Percentiles rank a stretch among this genome's conserved stretches.
These are phyloP conservation scores for Stomatorhinus walkeri DNA, from an alignment of 2,797 vertebrate species.

Conservation along the genomic window DNA sequence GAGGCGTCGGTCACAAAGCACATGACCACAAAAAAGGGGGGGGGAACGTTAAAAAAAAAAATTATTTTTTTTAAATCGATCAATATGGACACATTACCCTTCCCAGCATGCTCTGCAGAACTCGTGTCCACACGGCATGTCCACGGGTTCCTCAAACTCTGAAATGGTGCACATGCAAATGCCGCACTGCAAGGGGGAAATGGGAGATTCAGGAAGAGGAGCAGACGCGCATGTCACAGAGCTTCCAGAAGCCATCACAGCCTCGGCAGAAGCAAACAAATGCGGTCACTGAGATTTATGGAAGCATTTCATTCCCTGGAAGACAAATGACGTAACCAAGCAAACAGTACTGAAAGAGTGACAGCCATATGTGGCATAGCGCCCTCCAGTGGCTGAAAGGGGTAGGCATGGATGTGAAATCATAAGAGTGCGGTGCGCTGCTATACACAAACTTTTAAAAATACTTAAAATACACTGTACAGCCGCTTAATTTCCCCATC, in stretches of 20 bases:
- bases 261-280: background rate
- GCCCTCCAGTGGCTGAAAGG: background rate
- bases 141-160: slow-evolving; percentile 90
- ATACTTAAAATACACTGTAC: background rate
- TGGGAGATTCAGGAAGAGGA: background rate
- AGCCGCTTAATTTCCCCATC: background rate
- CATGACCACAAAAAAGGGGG: background rate
- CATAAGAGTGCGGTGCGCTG: background rate
- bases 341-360: background rate
- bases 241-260: background rate
- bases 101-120: slow-evolving; percentile 98
- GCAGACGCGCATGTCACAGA: background rate
- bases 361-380: background rate
- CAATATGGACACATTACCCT: slow-evolving; percentile 61
- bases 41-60: too few species aligned
- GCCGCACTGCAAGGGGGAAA: slow-evolving; percentile 72
- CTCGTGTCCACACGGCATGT: slow-evolving; percentile 93
- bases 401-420: background rate
- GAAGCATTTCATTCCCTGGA: background rate
- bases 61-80: background rate
- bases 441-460: background rate
- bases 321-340: background rate
- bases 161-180: slow-evolving; percentile 96
- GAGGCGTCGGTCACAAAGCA: background rate
- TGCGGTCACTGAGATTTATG: background rate